Base-by-base conservation (phyloP, 2,888 invertebrate genomes). In the Drosophila nigricruria region DNA sequence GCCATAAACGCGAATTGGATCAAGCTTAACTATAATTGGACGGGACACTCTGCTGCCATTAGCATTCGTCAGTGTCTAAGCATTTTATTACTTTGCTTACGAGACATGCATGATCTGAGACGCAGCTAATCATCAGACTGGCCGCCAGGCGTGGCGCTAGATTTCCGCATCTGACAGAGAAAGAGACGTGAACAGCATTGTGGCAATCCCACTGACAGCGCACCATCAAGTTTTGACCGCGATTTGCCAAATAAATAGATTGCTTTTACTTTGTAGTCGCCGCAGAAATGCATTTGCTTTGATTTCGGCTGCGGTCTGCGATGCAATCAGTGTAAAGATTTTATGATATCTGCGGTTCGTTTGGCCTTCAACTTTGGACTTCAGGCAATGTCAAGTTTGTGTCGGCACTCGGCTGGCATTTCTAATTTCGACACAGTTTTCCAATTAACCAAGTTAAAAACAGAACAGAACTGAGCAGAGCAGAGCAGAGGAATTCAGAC, bases 281-380 rank as follows among this genome's bases (percentile, higher is more conserved):
- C 52, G 64, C 78, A 66, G 47, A 73, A 78, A 69, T 80, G 80
- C 80, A 82, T 73, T 81, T 53, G 49, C 75, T 78, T 82, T 83
- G 81, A 81, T 71, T 83, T 59, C 32, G 43, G 49, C 32, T 43
- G 56, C 56, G 62, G 45, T 53, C 47, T 65, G 49, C 50, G 68
- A 62, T 74, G 36, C 38, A 70, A 49, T 38, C 53, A 63, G 30
- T 36, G 56, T 18, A n/a, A 9, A 63, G 57, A 58, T 27, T 47
- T 32, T 10, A 61, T 40, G 27, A 43, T 40, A 40, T 57, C 27
- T 47, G 60, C 36, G 45, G 18, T 23, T 27, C 43, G 34, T 12
- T 52, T 78, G 86, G 69, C 86, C 84, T 80, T 84, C 73, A 80
- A 83, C 80, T 76, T 74, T 81, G 60, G 56, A 42, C 70, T 52